Percentiles rank a stretch among this genome's conserved stretches.
These are phyloP conservation scores for Nothobranchius furzeri DNA, from an alignment of 2,113 vertebrate genomes.

Conservation along the genomic window DNA sequence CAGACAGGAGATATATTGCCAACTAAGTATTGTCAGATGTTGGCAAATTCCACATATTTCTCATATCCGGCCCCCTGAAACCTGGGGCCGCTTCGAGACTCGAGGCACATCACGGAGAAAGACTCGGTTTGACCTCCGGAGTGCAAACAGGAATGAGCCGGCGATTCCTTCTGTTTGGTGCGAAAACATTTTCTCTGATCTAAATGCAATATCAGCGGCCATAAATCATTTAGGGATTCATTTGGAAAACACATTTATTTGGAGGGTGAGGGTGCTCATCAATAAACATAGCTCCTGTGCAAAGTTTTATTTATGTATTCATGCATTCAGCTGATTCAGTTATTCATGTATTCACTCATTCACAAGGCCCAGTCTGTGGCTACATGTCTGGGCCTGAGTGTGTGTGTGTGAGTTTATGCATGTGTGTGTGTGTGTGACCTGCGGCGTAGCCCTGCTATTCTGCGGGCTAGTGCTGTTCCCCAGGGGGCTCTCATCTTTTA, in stretches of 20 bases:
- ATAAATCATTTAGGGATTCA: constrained; percentile 77
- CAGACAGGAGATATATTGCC: constrained; percentile 78
- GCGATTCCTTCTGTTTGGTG: constrained; percentile 69
- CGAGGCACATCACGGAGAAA: constrained; percentile 69
- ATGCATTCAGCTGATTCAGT: constrained; percentile 78
- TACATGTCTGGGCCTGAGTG: constrained; percentile 43
- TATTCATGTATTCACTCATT: constrained; percentile 84
- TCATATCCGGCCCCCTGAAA: constrained; percentile 78
- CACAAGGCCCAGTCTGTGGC: constrained; percentile 72
- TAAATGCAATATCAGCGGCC: constrained; percentile 73
- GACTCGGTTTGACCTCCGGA: constrained; percentile 70
- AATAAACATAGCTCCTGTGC: constrained; percentile 66
- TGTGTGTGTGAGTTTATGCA: constrained; percentile 23
- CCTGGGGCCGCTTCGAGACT: constrained; percentile 68
- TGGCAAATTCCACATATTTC: constrained; percentile 80
- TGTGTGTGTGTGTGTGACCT: constrained; percentile 63
- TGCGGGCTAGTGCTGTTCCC: constrained; percentile 77
- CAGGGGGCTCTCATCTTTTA: constrained; percentile 84
- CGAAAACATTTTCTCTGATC: constrained; percentile 67
- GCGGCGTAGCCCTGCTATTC: constrained; percentile 68
- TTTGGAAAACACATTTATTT: constrained; percentile 75
- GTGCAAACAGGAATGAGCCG: constrained; percentile 66
- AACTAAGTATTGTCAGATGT: constrained; percentile 80
- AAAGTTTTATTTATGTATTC: constrained; percentile 77
- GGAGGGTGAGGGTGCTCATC: constrained; percentile 59